These are phyloP conservation scores for Podarcis muralis DNA, from an alignment of 2,113 vertebrate genomes.

Conservation along the genomic window DNA sequence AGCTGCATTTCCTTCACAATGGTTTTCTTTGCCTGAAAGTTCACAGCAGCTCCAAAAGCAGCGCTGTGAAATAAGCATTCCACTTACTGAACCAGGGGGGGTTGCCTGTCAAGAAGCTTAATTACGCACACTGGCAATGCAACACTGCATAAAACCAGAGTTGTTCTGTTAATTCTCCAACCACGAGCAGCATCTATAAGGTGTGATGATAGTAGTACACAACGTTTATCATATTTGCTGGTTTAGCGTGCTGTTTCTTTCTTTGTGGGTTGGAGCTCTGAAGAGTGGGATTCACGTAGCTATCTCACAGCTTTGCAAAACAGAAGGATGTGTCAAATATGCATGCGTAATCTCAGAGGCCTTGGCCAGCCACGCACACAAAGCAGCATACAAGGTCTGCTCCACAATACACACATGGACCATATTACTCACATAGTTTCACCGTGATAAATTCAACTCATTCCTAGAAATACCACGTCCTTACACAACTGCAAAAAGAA, in stretches of 20 bases:
- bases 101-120: constrained; percentile 11
- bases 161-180: neutral
- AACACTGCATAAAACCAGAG: neutral
- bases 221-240: neutral
- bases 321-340: neutral
- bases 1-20: constrained; percentile 3
- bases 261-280: neutral
- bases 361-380: neutral
- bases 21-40: neutral
- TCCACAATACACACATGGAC: neutral
- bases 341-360: neutral
- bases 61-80: constrained; percentile 6
- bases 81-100: neutral
- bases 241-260: neutral
- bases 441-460: neutral
- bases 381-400: neutral
- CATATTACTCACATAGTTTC: neutral
- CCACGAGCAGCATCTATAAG: neutral
- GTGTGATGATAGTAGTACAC: neutral
- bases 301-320: neutral
- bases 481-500: neutral
- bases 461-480: neutral
- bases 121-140: constrained; percentile 2
- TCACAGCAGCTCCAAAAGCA: neutral
- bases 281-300: neutral